phyloP scores from a whole-genome alignment of 2,888 invertebrate genomes.

The Hanleya hanleyi region DNA sequence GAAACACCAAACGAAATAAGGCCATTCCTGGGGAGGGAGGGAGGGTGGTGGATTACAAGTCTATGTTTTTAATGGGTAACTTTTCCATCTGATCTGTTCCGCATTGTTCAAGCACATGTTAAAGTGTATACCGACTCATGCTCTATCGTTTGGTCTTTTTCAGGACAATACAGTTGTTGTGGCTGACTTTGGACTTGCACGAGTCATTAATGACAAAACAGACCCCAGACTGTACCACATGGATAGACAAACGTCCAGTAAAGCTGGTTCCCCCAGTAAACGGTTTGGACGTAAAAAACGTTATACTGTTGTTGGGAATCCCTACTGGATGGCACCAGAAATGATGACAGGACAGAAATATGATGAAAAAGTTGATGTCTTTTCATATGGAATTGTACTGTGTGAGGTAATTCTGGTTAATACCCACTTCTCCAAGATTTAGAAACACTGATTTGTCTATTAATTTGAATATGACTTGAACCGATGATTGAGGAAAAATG shows the following conservation, averaged over 20 bases:
- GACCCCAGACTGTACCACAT: conserved; percentile 19
- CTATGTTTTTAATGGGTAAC: too few species aligned
- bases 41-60: too few species aligned
- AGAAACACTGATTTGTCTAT: too few species aligned
- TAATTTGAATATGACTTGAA: too few species aligned
- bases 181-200: conserved; percentile 95
- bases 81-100: too few species aligned
- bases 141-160: conserved; percentile 41
- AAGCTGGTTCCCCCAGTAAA: conserved; percentile 24
- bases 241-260: conserved; percentile 20
- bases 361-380: conserved; percentile 96
- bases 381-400: conserved; percentile 94
- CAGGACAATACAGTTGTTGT: conserved; percentile 93
- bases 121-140: too few species aligned
- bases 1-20: too few species aligned
- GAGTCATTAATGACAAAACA: conserved; percentile 73
- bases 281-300: conserved; percentile 85
- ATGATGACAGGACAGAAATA: conserved; percentile 98
- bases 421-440: too few species aligned
- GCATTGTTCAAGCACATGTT: too few species aligned
- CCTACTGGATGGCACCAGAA: conserved; percentile 99
- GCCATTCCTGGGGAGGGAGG: too few species aligned
- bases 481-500: too few species aligned
- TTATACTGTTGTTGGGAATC: conserved; percentile 97
- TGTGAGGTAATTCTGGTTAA: conserved; percentile 96